Base-by-base conservation (phyloP, 2,888 invertebrate genomes). In the Spodoptera picta region DNA sequence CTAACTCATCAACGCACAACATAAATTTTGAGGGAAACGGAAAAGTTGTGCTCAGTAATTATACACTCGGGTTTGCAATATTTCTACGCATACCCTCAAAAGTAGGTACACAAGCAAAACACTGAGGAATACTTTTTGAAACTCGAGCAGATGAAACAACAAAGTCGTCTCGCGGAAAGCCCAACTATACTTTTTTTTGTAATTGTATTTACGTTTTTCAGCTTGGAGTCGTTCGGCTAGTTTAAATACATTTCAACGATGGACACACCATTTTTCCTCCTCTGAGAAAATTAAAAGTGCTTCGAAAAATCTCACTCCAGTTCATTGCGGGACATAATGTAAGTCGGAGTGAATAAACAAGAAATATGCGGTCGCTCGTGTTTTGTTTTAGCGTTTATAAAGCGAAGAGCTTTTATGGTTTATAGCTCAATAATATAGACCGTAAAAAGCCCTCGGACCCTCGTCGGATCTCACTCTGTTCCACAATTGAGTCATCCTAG, bases 341-440 rank as follows among this genome's bases (percentile, higher is more conserved):
- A 80, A 81, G 81, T 85, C 75, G 80, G 79, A 87, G 89, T 88
- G 82, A 89, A 90, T 90, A 88, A 88, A 88, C 84, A 86, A 84
- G 86, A 89, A 90, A 89, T 90, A 88, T 88, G 89, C 87, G 88
- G 86, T 83, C 82, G 86, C 82, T 74, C 74, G 85, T 88, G 88
- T 89, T 91, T 91, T 91, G 89, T 91, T 89, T 88, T 84, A 89
- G 83, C 86, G 87, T 87, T 90, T 90, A 91, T 88, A 90, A 89
- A 90, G 65, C 87, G 87, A 84, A 83, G 79, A 82, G 87, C 86
- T 83, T 90, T 92, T 91, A 92, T 92, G 90, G 90, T 91, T 92
- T 92, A 92, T 91, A 80, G 90, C 90, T 87, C 89, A 92, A 92
- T 92, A 92, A 90, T 92, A 90, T 88, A 85, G 92, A 81, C 81